Conservation (phyloP, 2,888 invertebrate species). For the Molanna angustata region DNA sequence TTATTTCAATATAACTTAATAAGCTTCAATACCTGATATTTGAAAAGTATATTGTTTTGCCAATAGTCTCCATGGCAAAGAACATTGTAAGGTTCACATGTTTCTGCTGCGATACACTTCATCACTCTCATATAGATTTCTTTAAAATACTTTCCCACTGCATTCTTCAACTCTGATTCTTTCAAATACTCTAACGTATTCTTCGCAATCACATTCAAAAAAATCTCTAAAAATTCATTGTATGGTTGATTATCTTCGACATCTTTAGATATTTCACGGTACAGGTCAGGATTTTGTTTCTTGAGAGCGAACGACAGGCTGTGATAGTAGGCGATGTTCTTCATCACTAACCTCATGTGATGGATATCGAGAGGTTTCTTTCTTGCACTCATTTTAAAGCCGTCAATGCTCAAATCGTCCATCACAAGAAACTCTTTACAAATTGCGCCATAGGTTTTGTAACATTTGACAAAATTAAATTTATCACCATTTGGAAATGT, state of each 20-base stretch:
- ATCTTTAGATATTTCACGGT: background rate
- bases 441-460: background rate
- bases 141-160: background rate
- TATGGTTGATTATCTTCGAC: background rate
- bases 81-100: background rate
- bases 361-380: background rate
- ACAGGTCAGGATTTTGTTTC: background rate
- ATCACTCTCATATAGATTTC: background rate
- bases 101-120: background rate
- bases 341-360: background rate
- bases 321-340: background rate
- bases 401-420: background rate
- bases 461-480: background rate
- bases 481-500: background rate
- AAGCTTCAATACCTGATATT: slow-evolving; percentile 3
- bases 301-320: background rate
- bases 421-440: background rate
- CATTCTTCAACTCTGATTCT: background rate
- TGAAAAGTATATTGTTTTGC: slow-evolving; percentile 3
- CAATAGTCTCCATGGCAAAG: slow-evolving; percentile 5
- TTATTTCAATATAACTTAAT: too few species aligned
- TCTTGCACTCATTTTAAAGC: background rate
- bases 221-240: background rate
- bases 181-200: background rate
- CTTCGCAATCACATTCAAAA: background rate